phyloP scores from a whole-genome alignment of 2,113 vertebrate genomes.

The Propithecus coquereli region DNA sequence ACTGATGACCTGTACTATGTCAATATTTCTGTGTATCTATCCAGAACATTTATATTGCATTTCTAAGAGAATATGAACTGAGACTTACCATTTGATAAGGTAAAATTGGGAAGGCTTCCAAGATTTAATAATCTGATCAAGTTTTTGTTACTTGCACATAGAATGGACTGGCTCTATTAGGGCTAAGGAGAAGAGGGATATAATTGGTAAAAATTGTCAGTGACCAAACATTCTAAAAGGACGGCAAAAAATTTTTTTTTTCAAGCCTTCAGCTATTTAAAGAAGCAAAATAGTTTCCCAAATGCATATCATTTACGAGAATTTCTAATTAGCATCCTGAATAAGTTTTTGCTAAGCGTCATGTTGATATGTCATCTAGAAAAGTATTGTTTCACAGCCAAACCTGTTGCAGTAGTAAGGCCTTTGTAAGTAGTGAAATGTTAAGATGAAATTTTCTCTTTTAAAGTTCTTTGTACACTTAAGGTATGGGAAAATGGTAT shows the following conservation, averaged over 20 bases:
- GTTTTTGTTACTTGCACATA: not conserved
- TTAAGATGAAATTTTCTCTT: constrained; percentile 47
- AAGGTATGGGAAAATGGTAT: constrained; percentile 36
- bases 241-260: not conserved
- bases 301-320: not conserved
- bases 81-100: not conserved
- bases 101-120: not conserved
- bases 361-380: not conserved
- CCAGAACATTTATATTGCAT: not conserved
- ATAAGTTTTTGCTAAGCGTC: constrained; percentile 14
- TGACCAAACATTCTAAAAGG: constrained; percentile 31
- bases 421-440: constrained; percentile 32
- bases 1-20: not conserved
- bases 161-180: not conserved
- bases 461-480: constrained; percentile 6
- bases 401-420: not conserved
- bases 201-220: not conserved
- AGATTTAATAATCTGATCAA: not conserved
- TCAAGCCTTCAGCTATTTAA: not conserved
- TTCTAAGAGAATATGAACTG: constrained; percentile 9
- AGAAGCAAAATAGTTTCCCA: not conserved
- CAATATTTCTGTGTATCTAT: not conserved
- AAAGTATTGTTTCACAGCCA: constrained; percentile 25
- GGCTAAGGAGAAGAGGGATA: not conserved
- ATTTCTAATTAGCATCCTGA: not conserved